Conservation (phyloP, 1,140 invertebrate species). For the Bicyclus anynana region DNA sequence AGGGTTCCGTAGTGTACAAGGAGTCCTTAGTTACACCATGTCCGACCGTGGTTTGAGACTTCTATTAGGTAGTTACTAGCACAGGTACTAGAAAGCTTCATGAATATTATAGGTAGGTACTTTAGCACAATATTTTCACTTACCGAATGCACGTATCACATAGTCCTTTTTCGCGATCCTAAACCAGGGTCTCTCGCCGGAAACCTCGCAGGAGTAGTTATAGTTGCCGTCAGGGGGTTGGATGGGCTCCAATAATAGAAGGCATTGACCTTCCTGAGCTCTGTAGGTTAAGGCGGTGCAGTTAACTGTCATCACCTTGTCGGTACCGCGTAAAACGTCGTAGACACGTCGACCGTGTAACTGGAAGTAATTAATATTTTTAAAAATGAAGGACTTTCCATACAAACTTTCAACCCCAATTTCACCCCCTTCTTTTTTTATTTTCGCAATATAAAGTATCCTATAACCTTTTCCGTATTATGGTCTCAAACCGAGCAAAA, state of each 20-base stretch:
- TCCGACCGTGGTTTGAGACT: too few species aligned
- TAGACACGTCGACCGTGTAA: slow-evolving; percentile 27
- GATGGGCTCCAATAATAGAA: slow-evolving; percentile 34
- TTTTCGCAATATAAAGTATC: too few species aligned
- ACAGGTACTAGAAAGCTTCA: too few species aligned
- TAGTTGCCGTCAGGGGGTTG: slow-evolving; percentile 34
- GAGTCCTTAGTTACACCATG: too few species aligned
- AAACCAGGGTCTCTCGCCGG: slow-evolving; percentile 55
- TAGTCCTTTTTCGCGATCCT: slow-evolving; percentile 37
- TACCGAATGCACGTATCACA: slow-evolving; percentile 36
- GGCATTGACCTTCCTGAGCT: slow-evolving; percentile 36
- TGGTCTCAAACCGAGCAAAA: too few species aligned
- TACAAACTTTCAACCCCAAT: too few species aligned
- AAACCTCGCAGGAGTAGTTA: slow-evolving; percentile 47
- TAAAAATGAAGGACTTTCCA: too few species aligned
- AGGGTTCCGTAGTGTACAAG: too few species aligned
- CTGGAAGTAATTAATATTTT: slow-evolving; percentile 24
- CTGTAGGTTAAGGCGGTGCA: slow-evolving; percentile 27
- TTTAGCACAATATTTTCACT: not conserved
- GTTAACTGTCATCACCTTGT: slow-evolving; percentile 31
- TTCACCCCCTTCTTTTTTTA: too few species aligned
- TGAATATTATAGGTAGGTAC: too few species aligned
- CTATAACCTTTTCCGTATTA: too few species aligned
- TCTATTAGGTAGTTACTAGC: too few species aligned
- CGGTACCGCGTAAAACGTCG: slow-evolving; percentile 29